These are phyloP conservation scores for Notarius lentiginosus DNA, from an alignment of 2,113 vertebrate genomes.

Conservation along the genomic window DNA sequence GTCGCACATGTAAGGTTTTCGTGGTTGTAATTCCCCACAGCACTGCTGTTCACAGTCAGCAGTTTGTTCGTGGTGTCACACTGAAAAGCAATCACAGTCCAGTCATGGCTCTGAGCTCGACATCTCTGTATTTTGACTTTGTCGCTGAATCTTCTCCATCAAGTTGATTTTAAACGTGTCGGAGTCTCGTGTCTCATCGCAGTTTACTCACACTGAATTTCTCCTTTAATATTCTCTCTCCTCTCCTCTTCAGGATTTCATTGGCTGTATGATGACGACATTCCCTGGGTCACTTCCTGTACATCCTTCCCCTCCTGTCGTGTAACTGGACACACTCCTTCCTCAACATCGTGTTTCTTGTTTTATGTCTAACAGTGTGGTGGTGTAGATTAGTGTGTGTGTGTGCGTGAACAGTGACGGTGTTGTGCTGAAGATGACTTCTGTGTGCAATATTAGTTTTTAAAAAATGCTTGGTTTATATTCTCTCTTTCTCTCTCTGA, in stretches of 20 bases:
- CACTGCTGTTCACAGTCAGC: background rate
- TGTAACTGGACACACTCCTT: background rate
- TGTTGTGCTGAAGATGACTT: background rate
- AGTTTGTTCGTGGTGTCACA: background rate
- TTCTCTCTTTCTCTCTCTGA: background rate
- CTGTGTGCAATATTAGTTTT: background rate
- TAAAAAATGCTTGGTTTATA: background rate
- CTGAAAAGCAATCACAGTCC: background rate
- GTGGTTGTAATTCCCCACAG: too few relatives aligned
- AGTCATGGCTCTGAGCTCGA: background rate
- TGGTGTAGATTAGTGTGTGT: background rate
- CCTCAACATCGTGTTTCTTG: background rate
- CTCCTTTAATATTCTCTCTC: background rate
- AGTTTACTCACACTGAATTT: background rate
- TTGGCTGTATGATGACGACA: background rate
- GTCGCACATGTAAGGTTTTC: too few relatives aligned
- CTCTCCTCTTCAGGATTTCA: background rate
- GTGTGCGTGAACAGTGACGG: background rate
- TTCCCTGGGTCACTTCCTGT: slow-evolving; percentile 1
- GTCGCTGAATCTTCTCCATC: background rate
- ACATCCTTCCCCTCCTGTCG: background rate
- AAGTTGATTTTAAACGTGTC: background rate
- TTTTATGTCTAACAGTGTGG: background rate
- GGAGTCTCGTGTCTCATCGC: background rate
- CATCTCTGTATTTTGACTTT: too few relatives aligned